Evolutionary conservation across 2,888 invertebrate genomes (phyloP), one percentile per base, ranked within the genome.

Genomic region (Erebia ligea): DNA sequence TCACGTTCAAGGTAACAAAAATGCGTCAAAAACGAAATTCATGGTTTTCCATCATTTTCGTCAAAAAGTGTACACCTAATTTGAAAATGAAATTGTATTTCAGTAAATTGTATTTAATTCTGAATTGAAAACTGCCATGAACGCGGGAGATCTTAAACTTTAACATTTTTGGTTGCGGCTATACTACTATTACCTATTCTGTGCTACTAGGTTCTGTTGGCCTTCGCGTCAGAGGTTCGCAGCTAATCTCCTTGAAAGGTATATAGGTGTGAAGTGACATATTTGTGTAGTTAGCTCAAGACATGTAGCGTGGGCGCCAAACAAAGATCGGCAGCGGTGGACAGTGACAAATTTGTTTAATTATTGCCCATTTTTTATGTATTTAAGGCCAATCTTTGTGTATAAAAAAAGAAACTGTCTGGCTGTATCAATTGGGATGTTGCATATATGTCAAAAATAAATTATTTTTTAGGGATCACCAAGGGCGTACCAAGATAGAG

Each of bases 241-340:
- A 68, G 56, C 54, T 61, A 74, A 75, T 73, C 74, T 81, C 85
- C 85, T 88, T 87, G 85, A 74, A 67, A 86, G 77, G 85, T 88
- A 86, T 72, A 74, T 68, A 86, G 42, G 66, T 66, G 56, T 83
- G 75, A 86, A 86, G 81, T 78, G 80, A 74, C 70, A 74, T 79
- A 76, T 80, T 78, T 78, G 74, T 57, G 68, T 72, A 64, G 62
- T 68, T 71, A 68, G 62, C 65, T 70, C 52, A 56, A 54, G 25
- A 57, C 13, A 56, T 54, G 40, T 45, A 45, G 25, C 59, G 72
- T 69, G 67, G 70, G 73, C n/a, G n/a, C 59, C 63, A 59, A 69
- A 63, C 72, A 72, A 64, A 64, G 40, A 62, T 19, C 25, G 52
- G 62, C 15, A 45, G 63, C 19, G 70, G 68, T 62, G 68, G 67